Percentiles rank a stretch among this genome's conserved stretches.
Evolutionary conservation across 2,888 invertebrate species (phyloP).

Genomic region (Brachyopa scutellaris): DNA sequence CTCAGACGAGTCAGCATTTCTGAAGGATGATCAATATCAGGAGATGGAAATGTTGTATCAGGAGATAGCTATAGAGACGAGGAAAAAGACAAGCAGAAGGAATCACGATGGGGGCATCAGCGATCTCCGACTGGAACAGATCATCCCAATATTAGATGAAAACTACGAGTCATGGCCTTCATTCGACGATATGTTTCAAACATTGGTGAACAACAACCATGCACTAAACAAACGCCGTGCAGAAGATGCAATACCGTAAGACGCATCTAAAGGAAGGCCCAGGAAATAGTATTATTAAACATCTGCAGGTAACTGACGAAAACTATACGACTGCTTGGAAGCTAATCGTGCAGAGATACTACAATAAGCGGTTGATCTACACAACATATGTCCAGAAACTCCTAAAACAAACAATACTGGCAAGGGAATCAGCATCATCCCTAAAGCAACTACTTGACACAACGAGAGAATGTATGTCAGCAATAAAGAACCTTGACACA

Average conservation of each 20-base stretch:
- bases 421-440: neutral
- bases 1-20: neutral
- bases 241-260: neutral
- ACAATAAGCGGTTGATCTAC: neutral
- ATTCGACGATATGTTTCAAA: no score
- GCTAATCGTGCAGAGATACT: neutral
- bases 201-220: no score
- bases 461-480: neutral
- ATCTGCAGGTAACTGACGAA: neutral
- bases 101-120: no score
- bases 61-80: neutral
- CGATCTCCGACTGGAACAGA: no score
- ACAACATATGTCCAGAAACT: neutral
- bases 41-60: neutral
- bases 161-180: neutral
- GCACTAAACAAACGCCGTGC: neutral
- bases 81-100: no score
- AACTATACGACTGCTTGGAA: neutral
- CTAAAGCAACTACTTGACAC: slow-evolving; percentile 1
- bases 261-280: neutral
- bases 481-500: neutral
- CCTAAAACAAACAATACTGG: neutral
- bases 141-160: no score
- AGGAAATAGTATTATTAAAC: neutral
- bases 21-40: neutral